A percentile compares a stretch with the other conserved stretches of the same genome.
Conservation (phyloP, 2,797 vertebrate species). For the Hybognathus amarus region DNA sequence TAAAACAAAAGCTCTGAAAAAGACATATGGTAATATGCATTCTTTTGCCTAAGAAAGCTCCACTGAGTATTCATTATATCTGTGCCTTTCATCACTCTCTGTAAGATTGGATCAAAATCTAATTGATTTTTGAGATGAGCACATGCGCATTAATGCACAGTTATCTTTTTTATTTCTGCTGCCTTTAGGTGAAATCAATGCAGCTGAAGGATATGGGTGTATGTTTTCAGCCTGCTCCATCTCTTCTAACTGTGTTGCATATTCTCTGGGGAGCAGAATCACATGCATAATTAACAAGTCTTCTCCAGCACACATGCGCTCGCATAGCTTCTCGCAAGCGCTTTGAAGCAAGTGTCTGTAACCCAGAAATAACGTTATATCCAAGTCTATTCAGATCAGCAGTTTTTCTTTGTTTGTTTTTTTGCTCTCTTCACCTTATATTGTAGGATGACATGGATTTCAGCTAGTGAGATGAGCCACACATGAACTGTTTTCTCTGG, state of each 20-base stretch:
- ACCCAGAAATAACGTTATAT: constrained; percentile 50
- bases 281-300: constrained; percentile 83
- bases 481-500: constrained; percentile 39
- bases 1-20: constrained; percentile 19
- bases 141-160: not conserved
- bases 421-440: constrained; percentile 26
- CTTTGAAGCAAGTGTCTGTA: constrained; percentile 65
- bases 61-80: not conserved
- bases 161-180: constrained; percentile 14
- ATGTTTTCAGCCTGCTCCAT: constrained; percentile 66
- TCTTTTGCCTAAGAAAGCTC: not conserved
- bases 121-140: not conserved
- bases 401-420: not conserved
- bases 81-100: not conserved
- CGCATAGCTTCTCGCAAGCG: constrained; percentile 63
- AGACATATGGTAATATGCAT: not conserved
- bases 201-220: constrained; percentile 70
- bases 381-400: constrained; percentile 17
- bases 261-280: constrained; percentile 75
- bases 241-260: constrained; percentile 74
- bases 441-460: constrained; percentile 10
- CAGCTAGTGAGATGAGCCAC: constrained; percentile 12
- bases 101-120: not conserved
- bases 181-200: constrained; percentile 66
- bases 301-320: constrained; percentile 71